phyloP scores from a whole-genome alignment of 1,140 invertebrate genomes.

The Aphelenchoides fujianensis region DNA sequence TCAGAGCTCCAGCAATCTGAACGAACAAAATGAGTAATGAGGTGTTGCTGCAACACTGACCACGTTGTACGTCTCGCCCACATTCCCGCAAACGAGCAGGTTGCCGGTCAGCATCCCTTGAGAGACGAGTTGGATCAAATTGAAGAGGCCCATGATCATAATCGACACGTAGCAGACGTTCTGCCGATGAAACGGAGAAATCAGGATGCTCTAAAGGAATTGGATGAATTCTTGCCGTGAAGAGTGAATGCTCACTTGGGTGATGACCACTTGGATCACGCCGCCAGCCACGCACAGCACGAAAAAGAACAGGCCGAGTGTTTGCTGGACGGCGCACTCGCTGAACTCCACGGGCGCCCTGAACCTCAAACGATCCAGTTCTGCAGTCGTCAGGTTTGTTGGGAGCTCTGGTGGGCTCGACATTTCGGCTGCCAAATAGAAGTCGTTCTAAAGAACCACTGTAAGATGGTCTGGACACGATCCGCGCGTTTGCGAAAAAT shows the following conservation, averaged over 20 bases:
- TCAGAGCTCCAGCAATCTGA: neutral
- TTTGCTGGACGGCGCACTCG: neutral
- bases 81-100: neutral
- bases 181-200: constrained; percentile 9
- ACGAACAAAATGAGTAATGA: neutral
- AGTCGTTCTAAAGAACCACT: no score
- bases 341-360: neutral
- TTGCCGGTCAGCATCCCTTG: neutral
- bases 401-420: no score
- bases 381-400: no score
- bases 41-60: neutral
- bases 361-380: no score
- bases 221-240: neutral
- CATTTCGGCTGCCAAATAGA: no score
- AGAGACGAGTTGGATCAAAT: constrained; percentile 1
- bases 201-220: constrained; percentile 5
- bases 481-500: no score
- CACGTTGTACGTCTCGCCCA: neutral
- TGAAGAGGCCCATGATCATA: neutral
- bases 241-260: neutral
- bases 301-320: neutral
- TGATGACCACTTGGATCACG: neutral
- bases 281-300: neutral
- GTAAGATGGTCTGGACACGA: no score
- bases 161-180: constrained; percentile 4